phyloP scores from a whole-genome alignment of 64 coral and sea anemone genomes.

The Cladopsammia gracilis region DNA sequence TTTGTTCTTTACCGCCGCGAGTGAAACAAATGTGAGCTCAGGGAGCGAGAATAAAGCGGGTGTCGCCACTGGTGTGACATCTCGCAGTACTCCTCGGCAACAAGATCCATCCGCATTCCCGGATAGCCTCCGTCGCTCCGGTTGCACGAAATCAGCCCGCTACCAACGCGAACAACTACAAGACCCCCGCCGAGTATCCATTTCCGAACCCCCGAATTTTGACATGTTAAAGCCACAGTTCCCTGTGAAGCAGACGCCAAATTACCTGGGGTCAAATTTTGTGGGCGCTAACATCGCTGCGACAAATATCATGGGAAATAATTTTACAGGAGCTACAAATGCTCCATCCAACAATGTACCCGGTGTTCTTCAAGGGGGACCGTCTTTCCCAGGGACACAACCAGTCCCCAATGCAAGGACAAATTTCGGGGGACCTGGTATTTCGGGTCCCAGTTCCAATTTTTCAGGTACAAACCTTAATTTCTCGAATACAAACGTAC shows the following conservation, averaged over 20 bases:
- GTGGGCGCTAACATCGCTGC: neutral
- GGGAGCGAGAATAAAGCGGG: neutral
- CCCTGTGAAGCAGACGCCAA: neutral
- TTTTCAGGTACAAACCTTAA: neutral
- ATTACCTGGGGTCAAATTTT: neutral
- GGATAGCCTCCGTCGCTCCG: constrained; percentile 45
- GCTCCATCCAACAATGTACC: neutral
- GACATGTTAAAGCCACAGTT: constrained; percentile 27
- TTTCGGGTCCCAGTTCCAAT: neutral
- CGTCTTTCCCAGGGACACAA: neutral
- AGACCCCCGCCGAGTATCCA: neutral
- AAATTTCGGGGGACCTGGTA: neutral
- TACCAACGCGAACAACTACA: neutral
- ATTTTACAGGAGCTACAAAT: constrained; percentile 1
- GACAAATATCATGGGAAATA: constrained; percentile 17
- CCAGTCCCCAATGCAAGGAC: neutral
- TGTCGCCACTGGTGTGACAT: neutral
- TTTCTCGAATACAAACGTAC: neutral
- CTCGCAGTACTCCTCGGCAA: neutral
- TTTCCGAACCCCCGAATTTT: constrained; percentile 27
- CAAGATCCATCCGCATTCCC: constrained; percentile 32
- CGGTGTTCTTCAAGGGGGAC: neutral
- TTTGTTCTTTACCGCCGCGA: no score
- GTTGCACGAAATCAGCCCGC: constrained; percentile 2
- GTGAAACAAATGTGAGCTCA: constrained; percentile 1